These are phyloP conservation scores for Pagrus major DNA, from an alignment of 2,113 vertebrate genomes.

Conservation along the genomic window DNA sequence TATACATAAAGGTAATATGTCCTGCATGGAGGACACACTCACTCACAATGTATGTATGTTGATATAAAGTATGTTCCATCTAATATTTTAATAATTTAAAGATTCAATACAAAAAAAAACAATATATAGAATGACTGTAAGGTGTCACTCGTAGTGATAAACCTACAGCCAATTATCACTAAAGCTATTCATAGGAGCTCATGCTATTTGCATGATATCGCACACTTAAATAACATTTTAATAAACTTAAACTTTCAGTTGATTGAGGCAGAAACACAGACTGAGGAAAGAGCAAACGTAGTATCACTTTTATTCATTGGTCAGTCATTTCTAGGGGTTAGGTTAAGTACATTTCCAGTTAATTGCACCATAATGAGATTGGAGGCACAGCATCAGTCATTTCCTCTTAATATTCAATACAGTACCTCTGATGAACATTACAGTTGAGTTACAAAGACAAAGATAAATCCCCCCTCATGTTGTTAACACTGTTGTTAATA, in stretches of 20 bases:
- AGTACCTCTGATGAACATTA: constrained; percentile 15
- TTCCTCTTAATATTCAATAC: not conserved
- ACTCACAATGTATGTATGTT: too few relatives aligned
- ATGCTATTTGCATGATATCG: not conserved
- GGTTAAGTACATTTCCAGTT: constrained; percentile 22
- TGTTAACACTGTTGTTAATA: constrained; percentile 23
- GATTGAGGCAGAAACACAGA: constrained; percentile 4
- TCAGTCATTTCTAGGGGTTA: constrained; percentile 38
- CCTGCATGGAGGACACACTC: not conserved
- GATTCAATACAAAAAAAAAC: too few relatives aligned
- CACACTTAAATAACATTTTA: not conserved
- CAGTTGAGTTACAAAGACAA: not conserved
- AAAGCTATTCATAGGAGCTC: not conserved
- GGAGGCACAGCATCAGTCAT: constrained; percentile 1
- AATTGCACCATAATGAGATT: not conserved
- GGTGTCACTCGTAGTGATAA: too few relatives aligned
- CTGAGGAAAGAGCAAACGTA: constrained; percentile 1
- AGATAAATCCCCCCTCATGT: too few relatives aligned
- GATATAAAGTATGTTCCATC: too few relatives aligned
- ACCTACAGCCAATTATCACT: too few relatives aligned
- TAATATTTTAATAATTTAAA: too few relatives aligned
- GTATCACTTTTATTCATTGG: constrained; percentile 56
- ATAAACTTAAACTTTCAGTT: not conserved
- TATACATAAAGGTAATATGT: not conserved
- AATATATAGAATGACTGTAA: too few relatives aligned